A percentile compares a stretch with the other conserved stretches of the same genome.
Evolutionary conservation across 2,113 vertebrate genomes (phyloP).

Genomic region (Nibea coibor): DNA sequence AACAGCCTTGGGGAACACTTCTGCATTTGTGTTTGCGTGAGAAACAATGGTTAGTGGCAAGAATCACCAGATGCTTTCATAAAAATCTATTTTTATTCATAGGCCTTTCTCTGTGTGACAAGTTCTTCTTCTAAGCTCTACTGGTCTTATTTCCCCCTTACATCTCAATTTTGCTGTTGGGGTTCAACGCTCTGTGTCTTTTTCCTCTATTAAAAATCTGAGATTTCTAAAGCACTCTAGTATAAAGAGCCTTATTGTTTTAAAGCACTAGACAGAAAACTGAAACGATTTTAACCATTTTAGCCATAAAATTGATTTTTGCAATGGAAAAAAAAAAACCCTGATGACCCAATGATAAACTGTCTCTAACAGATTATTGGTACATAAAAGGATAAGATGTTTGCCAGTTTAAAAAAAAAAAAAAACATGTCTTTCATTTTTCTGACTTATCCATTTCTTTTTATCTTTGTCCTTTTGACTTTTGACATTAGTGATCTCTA

Average conservation of each 20-base stretch:
- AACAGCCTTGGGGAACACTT: slow-evolving; percentile 28
- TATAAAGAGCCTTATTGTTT: slow-evolving; percentile 56
- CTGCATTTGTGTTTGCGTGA: neutral
- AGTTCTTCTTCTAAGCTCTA: slow-evolving; percentile 20
- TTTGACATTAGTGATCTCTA: slow-evolving; percentile 15
- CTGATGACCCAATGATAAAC: neutral
- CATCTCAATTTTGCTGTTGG: slow-evolving; percentile 23
- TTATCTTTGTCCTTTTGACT: neutral
- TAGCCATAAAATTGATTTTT: slow-evolving; percentile 16
- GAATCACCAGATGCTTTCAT: slow-evolving; percentile 42
- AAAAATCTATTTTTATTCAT: slow-evolving; percentile 46
- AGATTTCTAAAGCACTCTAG: slow-evolving; percentile 29
- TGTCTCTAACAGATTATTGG: neutral
- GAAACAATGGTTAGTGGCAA: slow-evolving; percentile 28
- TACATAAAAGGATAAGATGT: neutral
- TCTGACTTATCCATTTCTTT: neutral
- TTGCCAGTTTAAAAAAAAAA: neutral
- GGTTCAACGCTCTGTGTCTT: slow-evolving; percentile 21
- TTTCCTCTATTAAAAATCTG: slow-evolving; percentile 26
- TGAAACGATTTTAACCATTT: slow-evolving; percentile 13
- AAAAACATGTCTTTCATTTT: neutral
- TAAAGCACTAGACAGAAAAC: neutral
- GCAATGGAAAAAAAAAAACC: neutral
- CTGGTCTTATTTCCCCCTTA: slow-evolving; percentile 15
- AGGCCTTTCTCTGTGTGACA: slow-evolving; percentile 20